phyloP scores from a whole-genome alignment of 1,140 invertebrate genomes.

The Chelonus insularis region DNA sequence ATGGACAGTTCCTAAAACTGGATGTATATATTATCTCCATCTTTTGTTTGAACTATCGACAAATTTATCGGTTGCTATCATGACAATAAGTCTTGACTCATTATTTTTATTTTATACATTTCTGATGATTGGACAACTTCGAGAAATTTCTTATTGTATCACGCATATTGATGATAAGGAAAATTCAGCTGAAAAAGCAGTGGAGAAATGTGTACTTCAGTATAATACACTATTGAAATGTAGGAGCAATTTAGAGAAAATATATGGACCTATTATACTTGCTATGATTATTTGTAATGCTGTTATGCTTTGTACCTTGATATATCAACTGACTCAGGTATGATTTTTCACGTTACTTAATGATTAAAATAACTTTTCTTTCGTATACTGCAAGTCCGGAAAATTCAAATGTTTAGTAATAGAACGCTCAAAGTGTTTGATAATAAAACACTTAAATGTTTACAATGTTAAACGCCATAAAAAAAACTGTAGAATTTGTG shows the following conservation, averaged over 20 bases:
- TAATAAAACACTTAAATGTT: no score
- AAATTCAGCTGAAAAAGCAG: slow-evolving; percentile 16
- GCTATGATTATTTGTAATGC: slow-evolving; percentile 34
- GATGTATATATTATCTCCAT: not conserved
- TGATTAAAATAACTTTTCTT: no score
- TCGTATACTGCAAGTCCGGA: no score
- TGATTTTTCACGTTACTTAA: no score
- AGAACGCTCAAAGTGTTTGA: no score
- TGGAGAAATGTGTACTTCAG: slow-evolving; percentile 26
- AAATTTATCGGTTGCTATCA: not conserved
- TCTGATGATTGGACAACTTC: slow-evolving; percentile 33
- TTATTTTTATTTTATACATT: slow-evolving; percentile 21
- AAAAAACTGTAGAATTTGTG: no score
- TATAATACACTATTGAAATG: slow-evolving; percentile 29
- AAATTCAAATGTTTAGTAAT: no score
- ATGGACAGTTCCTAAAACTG: not conserved
- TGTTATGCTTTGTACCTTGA: slow-evolving; percentile 36
- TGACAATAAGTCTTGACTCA: not conserved
- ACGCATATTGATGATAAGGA: slow-evolving; percentile 21
- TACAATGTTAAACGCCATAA: no score
- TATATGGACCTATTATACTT: slow-evolving; percentile 37
- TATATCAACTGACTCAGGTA: slow-evolving; percentile 41
- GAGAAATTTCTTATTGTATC: slow-evolving; percentile 25
- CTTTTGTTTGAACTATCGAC: not conserved
- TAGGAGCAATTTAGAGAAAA: slow-evolving; percentile 31